phyloP scores from a whole-genome alignment of 2,888 invertebrate species.

The Osmoderma eremita region DNA sequence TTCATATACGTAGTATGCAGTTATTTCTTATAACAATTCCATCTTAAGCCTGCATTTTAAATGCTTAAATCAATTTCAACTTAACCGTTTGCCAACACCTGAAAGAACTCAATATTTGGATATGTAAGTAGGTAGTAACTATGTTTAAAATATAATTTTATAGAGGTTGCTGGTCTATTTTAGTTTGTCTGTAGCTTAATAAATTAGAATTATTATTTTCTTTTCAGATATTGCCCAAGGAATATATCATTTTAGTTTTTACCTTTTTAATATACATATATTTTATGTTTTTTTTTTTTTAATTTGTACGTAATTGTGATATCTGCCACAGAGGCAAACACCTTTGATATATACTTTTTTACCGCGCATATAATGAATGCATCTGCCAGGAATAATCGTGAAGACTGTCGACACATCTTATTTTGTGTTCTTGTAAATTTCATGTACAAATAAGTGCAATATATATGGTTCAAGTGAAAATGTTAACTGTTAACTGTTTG shows the following conservation, averaged over 20 bases:
- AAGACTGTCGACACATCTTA: background rate
- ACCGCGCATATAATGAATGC: background rate
- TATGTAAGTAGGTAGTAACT: background rate
- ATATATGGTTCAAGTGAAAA: background rate
- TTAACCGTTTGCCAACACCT: too few relatives aligned
- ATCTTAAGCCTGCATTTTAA: too few relatives aligned
- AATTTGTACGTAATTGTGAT: constrained; percentile 1
- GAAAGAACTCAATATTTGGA: constrained; percentile 30
- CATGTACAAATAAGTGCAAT: constrained; percentile 26
- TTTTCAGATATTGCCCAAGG: constrained; percentile 40
- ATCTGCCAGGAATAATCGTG: background rate
- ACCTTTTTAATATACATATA: background rate
- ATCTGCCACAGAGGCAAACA: background rate
- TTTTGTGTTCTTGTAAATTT: constrained; percentile 23
- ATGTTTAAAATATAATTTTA: background rate
- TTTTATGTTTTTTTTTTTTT: constrained; percentile 15
- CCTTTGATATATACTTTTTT: background rate
- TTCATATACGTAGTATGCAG: too few relatives aligned
- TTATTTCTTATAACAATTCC: too few relatives aligned
- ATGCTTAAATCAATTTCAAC: too few relatives aligned
- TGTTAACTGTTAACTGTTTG: background rate
- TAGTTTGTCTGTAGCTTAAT: constrained; percentile 8
- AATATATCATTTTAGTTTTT: constrained; percentile 38
- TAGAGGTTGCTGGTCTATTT: constrained; percentile 10
- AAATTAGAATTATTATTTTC: constrained; percentile 18